Base-by-base conservation (phyloP, 2,797 vertebrate genomes). In the Chaetophractus vellerosus region DNA sequence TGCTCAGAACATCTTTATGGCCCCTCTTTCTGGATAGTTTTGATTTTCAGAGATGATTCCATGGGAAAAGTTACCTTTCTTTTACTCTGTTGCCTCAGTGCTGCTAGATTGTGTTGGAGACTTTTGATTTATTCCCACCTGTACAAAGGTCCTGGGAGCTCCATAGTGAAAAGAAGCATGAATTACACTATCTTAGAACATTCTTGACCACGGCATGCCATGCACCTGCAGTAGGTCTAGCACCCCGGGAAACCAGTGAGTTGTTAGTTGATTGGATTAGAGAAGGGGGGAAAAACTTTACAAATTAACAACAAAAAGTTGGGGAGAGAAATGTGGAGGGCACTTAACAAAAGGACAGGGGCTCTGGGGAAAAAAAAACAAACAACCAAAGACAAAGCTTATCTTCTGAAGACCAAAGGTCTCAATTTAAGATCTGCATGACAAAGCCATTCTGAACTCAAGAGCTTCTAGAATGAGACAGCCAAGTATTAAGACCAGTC, bases 371-470 rank as follows among this genome's bases (percentile, higher is more conserved):
- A n/a, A n/a, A n/a, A n/a, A 50, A 59, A 93, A 45, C 95, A 94
- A 96, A 94, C 96, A 96, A 94, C 94, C 94, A 96, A 96, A 92
- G 82, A 86, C 21, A 88, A 90, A 92, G 71, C 86, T 9, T 74
- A 36, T 74, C 88, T 94, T 14, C 36, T 57, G 31, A 57, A 88
- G 61, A 88, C 72, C 87, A 96, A 94, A 96, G 88, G 89, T 86
- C 88, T 85, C 78, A 31, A 95, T 88, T 50, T 38, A 61, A 33
- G 64, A 75, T 55, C 89, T 89, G 76, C 61, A 45, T 93, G 88
- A 61, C 66, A 59, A 50, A 91, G 72, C 86, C 72, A 52, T 68
- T 78, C 95, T 93, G 66, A 97, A 71, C 94, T 91, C 52, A 21
- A 64, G 50, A 92, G 16, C 74, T 96, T 57, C 88, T 92, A 41